phyloP scores from a whole-genome alignment of 2,797 vertebrate species.

The Acipenser transmontanus region DNA sequence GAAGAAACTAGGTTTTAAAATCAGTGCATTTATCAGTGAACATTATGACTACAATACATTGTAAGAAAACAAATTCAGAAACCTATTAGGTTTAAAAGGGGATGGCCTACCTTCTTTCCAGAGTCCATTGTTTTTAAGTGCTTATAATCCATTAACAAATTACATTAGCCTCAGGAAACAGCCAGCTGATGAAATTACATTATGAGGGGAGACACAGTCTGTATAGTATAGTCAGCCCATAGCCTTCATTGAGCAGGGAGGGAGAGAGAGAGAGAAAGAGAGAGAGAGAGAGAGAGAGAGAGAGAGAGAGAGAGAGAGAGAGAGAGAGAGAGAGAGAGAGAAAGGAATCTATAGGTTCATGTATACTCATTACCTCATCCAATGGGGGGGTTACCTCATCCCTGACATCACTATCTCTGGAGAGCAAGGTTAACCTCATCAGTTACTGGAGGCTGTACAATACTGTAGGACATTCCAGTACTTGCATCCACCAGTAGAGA shows the following conservation, averaged over 20 bases:
- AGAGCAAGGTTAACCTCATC: constrained; percentile 20
- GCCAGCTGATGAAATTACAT: neutral
- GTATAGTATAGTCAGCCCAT: neutral
- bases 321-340: neutral
- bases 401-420: constrained; percentile 21
- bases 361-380: constrained; percentile 9
- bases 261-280: neutral
- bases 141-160: constrained; percentile 12
- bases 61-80: too few species aligned
- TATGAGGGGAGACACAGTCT: constrained; percentile 1
- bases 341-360: neutral
- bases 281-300: neutral
- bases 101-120: constrained; percentile 6
- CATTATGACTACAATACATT: too few species aligned
- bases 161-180: constrained; percentile 3
- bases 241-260: constrained; percentile 24
- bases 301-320: constrained; percentile 1
- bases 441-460: constrained; percentile 18
- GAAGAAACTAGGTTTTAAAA: too few species aligned
- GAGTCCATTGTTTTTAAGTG: neutral
- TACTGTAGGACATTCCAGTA: constrained; percentile 7
- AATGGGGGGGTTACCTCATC: constrained; percentile 20
- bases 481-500: neutral
- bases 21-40: too few species aligned
- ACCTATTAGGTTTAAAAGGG: too few species aligned